Evolutionary conservation across 2,113 vertebrate species (phyloP).

Genomic region (Sus scrofa): T2T-Sscrofa CM000824.6:225381501-225382000

Average conservation of each 20-base stretch:
- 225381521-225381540: neutral
- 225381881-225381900: too few species aligned
- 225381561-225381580: rapidly evolving
- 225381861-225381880: too few species aligned
- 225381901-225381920: too few species aligned
- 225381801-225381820: too few species aligned
- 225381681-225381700: neutral
- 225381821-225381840: too few species aligned
- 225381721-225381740: too few species aligned
- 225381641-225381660: neutral
- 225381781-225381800: too few species aligned
- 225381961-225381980: rapidly evolving
- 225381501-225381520: neutral
- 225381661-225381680: neutral
- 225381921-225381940: too few species aligned
- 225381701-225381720: neutral
- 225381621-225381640: rapidly evolving
- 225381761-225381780: too few species aligned
- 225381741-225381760: rapidly evolving
- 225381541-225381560: neutral
- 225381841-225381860: too few species aligned
- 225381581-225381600: rapidly evolving
- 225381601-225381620: rapidly evolving
- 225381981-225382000: rapidly evolving
- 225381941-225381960: too few species aligned